Conservation (phyloP, 2,888 invertebrate genomes). For the Norana najaformis region DNA sequence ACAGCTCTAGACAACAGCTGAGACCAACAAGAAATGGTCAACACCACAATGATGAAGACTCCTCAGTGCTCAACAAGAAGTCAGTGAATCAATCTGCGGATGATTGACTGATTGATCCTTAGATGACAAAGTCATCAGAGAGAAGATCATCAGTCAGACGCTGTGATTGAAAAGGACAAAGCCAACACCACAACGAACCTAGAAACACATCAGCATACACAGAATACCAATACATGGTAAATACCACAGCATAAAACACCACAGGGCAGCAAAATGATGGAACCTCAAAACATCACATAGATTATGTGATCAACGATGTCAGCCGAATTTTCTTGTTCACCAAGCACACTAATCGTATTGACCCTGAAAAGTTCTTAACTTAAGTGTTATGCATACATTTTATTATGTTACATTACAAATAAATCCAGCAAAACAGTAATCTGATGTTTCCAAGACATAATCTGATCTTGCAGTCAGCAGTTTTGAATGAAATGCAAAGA, state of each 20-base stretch:
- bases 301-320: neutral
- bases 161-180: slow-evolving; percentile 67
- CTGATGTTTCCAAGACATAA: no score
- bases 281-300: neutral
- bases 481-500: no score
- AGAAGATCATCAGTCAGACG: neutral
- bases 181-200: slow-evolving; percentile 74
- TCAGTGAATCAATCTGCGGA: neutral
- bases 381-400: no score
- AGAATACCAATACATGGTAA: neutral
- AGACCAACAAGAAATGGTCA: slow-evolving; percentile 13
- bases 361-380: neutral
- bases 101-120: neutral
- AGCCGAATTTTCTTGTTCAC: neutral
- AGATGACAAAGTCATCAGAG: slow-evolving; percentile 15
- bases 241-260: neutral
- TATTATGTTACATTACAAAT: no score
- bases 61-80: neutral
- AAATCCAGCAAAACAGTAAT: no score
- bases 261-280: neutral
- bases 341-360: neutral
- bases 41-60: neutral
- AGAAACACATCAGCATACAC: slow-evolving; percentile 32
- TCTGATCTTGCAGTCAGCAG: no score
- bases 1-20: neutral